Evolutionary conservation across 2,113 vertebrate genomes (phyloP).

Genomic region (Lycocorax pyrrhopterus): DNA sequence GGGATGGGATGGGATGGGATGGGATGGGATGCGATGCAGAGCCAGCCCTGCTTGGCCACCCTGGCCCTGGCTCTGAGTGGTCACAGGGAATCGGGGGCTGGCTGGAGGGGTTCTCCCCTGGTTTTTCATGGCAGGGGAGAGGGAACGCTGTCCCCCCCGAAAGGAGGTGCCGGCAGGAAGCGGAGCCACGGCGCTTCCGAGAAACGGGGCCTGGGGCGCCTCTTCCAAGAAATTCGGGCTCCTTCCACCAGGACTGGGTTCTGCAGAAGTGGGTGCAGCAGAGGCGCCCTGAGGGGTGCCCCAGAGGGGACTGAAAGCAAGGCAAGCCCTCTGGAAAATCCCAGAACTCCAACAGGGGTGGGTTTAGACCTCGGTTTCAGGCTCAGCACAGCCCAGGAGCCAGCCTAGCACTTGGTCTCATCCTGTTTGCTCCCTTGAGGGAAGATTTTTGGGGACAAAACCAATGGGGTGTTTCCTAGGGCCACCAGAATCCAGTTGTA

Average conservation of each 20-base stretch:
- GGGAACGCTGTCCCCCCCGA: fast-evolving
- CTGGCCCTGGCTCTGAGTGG: fast-evolving
- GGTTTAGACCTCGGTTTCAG: not conserved
- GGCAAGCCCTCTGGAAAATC: not conserved
- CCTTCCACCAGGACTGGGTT: not conserved
- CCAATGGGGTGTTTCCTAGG: not conserved
- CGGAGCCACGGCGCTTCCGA: fast-evolving
- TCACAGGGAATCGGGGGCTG: not conserved
- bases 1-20: too few relatives aligned
- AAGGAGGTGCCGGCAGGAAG: not conserved
- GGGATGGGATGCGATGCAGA: not conserved
- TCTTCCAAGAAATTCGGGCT: not conserved
- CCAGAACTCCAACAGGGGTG: not conserved
- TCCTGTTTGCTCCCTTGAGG: not conserved
- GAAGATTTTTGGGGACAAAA: not conserved
- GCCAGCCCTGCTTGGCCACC: not conserved
- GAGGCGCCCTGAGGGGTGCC: not conserved
- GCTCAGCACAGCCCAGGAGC: not conserved
- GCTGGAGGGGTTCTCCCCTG: not conserved
- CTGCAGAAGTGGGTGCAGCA: not conserved
- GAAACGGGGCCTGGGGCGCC: not conserved
- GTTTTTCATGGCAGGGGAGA: not conserved
- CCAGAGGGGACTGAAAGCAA: not conserved
- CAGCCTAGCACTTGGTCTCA: fast-evolving
- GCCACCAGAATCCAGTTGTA: not conserved